These are phyloP conservation scores for Conops quadrifasciatus DNA, from an alignment of 2,888 invertebrate species.

Conservation along the genomic window DNA sequence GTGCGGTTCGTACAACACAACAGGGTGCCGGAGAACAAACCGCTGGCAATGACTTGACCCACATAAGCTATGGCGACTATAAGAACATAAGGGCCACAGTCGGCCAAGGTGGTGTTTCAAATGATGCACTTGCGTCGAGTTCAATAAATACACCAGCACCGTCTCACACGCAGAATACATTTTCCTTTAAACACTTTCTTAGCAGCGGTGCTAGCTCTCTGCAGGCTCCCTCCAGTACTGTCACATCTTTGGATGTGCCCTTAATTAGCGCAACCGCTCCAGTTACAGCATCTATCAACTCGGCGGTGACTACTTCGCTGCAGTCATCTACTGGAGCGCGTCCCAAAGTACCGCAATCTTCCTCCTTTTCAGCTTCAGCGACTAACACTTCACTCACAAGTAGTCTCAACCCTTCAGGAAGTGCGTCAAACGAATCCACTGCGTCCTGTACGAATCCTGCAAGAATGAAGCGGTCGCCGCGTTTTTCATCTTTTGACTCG, in stretches of 20 bases:
- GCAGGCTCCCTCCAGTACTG: slow-evolving; percentile 52
- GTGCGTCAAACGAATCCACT: slow-evolving; percentile 32
- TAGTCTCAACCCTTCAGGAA: slow-evolving; percentile 24
- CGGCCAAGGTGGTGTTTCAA: slow-evolving; percentile 33
- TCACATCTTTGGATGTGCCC: slow-evolving; percentile 46
- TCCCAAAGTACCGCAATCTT: slow-evolving; percentile 73
- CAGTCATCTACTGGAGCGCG: slow-evolving; percentile 74
- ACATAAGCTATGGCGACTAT: slow-evolving; percentile 51
- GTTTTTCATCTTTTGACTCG: slow-evolving; percentile 65
- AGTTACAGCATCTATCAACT: slow-evolving; percentile 25
- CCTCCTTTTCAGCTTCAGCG: slow-evolving; percentile 49
- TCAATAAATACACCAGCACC: slow-evolving; percentile 32
- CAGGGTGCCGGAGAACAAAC: slow-evolving; percentile 25
- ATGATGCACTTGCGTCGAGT: slow-evolving; percentile 22
- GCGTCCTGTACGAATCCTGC: slow-evolving; percentile 51
- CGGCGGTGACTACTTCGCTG: slow-evolving; percentile 41
- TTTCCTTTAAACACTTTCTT: slow-evolving; percentile 86
- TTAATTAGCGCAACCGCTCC: slow-evolving; percentile 41
- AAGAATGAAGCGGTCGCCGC: slow-evolving; percentile 65
- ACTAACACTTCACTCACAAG: slow-evolving; percentile 50
- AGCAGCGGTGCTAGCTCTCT: slow-evolving; percentile 69
- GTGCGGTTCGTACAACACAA: slow-evolving; percentile 10
- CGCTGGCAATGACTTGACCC: background rate
- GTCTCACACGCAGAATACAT: slow-evolving; percentile 71
- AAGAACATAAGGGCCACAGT: slow-evolving; percentile 52